phyloP scores from a whole-genome alignment of 2,888 invertebrate genomes.

The Lasioglossum leucozonium region DNA sequence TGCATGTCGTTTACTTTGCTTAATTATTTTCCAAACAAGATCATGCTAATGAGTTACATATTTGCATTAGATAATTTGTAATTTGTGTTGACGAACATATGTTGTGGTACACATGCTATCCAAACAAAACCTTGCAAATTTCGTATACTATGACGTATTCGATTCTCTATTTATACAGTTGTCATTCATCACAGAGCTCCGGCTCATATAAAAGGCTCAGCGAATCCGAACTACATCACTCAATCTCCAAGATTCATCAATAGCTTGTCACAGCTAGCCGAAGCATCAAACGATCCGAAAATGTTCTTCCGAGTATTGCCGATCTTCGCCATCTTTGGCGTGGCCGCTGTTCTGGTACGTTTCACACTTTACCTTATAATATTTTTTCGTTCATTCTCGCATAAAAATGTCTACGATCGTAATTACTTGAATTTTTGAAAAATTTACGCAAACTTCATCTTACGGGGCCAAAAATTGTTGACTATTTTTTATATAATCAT shows the following conservation, averaged over 20 bases:
- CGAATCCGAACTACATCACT: constrained; percentile 19
- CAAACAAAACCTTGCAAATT: constrained; percentile 7
- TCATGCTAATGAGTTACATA: constrained; percentile 33
- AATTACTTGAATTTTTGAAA: background rate
- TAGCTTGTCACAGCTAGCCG: background rate
- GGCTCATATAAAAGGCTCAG: constrained; percentile 42
- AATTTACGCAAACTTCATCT: background rate
- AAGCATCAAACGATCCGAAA: background rate
- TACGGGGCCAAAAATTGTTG: too few species aligned
- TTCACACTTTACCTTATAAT: background rate
- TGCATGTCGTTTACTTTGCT: background rate
- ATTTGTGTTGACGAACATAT: constrained; percentile 36
- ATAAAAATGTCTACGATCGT: background rate
- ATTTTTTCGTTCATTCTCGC: background rate
- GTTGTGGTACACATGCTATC: constrained; percentile 7
- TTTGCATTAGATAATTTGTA: constrained; percentile 49
- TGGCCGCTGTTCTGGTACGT: constrained; percentile 43
- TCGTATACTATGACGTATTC: background rate
- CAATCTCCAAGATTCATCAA: background rate
- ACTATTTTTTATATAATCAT: too few species aligned
- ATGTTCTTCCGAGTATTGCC: constrained; percentile 34
- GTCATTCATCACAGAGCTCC: constrained; percentile 2
- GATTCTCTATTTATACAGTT: constrained; percentile 49
- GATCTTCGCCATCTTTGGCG: constrained; percentile 40
- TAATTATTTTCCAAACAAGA: constrained; percentile 15